Evolutionary conservation across 2,888 invertebrate species (phyloP), one percentile per base, ranked within the genome.

Genomic region (Dasypolia templi): DNA sequence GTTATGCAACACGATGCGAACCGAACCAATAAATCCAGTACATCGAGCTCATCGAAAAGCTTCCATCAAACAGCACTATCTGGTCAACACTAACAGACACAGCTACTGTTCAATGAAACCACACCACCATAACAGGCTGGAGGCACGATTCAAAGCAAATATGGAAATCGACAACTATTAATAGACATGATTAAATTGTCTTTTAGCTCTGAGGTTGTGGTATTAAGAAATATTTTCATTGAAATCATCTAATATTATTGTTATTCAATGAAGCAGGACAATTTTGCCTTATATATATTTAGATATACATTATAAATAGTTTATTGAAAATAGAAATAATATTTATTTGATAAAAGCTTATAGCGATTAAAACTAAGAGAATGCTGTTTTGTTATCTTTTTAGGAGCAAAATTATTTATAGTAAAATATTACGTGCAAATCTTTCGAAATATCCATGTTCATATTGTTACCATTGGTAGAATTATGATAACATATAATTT

Each of bases 21-120:
- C 35, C 17, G n/a, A 29, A 53, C 17, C 49, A 17, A 73, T 35
- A 22, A 42, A 22, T 32, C 7, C 35, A 51, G 7, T 19, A 46
- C 53, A 29, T 17, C n/a, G 61, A 39, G 53, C 26, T 1, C 19
- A 53, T 17, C 3, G 17, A 2, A 14, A 46, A 26, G 44, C 44
- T n/a, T 39, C 53, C n/a, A 19, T 14, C 19, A 46, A 46, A 44
- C 17, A 53, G 9, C 26, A 74, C 32, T 53, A 46, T 74, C 35
- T 44, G 44, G 29, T 4, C 12, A 22, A 44, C 35, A 53, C 26
- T 29, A 53, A 53, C 53, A 59, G 32, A 61, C 32, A 61, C 14
- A 35, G 58, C 9, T 22, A 17, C 32, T 32, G 26, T 0, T 14
- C n/a, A 72, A 42, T 17, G n/a, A 32, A 11, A 22, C 22, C 17